Conservation (phyloP, 2,888 invertebrate genomes). For the Lasioglossum zephyrum region DNA sequence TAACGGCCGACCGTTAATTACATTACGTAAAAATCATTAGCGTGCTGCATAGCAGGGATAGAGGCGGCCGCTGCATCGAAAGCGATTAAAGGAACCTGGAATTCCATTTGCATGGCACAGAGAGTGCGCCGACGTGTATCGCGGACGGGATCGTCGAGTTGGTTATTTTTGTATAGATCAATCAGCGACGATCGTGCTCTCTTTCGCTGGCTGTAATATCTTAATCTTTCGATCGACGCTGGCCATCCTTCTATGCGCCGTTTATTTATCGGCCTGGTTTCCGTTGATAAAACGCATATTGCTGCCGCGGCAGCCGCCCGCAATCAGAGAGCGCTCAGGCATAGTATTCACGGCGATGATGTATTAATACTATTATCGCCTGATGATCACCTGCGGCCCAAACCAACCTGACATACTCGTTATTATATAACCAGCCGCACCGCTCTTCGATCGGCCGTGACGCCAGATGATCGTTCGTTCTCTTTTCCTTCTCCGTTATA, state of each 20-base stretch:
- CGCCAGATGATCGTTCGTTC: constrained; percentile 36
- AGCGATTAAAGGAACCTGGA: constrained; percentile 17
- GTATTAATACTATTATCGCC: constrained; percentile 82
- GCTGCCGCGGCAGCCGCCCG: constrained; percentile 68
- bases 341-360: constrained; percentile 77
- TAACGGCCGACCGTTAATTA: constrained; percentile 24
- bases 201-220: constrained; percentile 36
- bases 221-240: constrained; percentile 40
- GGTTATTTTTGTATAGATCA: constrained; percentile 13
- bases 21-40: constrained; percentile 52
- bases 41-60: not conserved
- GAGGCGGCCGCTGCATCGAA: not conserved
- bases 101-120: not conserved
- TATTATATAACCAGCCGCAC: constrained; percentile 77
- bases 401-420: constrained; percentile 69
- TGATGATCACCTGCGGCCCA: constrained; percentile 75
- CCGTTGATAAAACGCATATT: constrained; percentile 71
- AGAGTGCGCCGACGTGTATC: not conserved
- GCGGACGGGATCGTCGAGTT: not conserved
- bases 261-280: constrained; percentile 67
- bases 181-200: constrained; percentile 7
- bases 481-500: not conserved
- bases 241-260: constrained; percentile 35
- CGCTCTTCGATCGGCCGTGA: constrained; percentile 73
- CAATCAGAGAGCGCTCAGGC: constrained; percentile 79